phyloP scores from a whole-genome alignment of 2,113 vertebrate species.

The Orcinus orca region DNA sequence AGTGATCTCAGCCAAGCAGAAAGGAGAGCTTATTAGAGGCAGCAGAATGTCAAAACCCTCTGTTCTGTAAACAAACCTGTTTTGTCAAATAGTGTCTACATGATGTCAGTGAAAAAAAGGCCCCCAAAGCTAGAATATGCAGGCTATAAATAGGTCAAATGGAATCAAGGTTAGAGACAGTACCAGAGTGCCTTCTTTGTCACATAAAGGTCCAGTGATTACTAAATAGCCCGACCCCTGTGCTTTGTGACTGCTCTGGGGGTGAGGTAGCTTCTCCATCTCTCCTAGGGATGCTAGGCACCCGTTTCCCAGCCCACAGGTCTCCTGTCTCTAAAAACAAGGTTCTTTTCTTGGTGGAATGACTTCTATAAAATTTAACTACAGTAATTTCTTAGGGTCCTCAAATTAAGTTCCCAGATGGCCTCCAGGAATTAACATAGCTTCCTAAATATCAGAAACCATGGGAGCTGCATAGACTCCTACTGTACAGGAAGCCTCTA shows the following conservation, averaged over 20 bases:
- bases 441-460: neutral
- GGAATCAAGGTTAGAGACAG: neutral
- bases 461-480: neutral
- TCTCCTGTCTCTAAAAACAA: neutral
- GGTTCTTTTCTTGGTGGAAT: neutral
- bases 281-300: neutral
- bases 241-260: neutral
- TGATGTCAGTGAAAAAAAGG: neutral
- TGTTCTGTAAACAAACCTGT: neutral
- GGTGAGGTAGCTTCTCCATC: neutral
- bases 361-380: conserved; percentile 14
- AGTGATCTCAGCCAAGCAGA: neutral
- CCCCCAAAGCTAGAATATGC: neutral
- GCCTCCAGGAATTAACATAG: neutral
- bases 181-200: neutral
- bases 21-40: neutral
- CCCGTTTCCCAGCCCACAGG: neutral
- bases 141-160: neutral
- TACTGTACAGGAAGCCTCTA: neutral
- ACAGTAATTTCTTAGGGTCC: neutral
- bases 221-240: neutral
- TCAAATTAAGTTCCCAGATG: neutral
- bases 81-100: neutral
- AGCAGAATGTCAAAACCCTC: neutral
- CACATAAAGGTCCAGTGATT: neutral